phyloP scores from a whole-genome alignment of 2,113 vertebrate genomes.

The Tetrao urogallus region DNA sequence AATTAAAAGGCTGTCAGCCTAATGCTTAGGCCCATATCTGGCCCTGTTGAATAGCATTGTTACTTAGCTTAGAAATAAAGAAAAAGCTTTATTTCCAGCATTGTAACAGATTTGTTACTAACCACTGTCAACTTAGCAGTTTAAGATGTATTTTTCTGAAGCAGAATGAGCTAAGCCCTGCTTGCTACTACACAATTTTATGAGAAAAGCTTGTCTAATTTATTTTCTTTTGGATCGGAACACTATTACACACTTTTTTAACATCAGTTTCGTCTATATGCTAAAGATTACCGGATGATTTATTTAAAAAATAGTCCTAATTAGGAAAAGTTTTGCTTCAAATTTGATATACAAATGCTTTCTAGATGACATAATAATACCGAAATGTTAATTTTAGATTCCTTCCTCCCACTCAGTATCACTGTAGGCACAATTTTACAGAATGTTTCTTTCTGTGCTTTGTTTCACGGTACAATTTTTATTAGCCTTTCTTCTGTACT shows the following conservation, averaged over 20 bases:
- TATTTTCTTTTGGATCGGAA: background rate
- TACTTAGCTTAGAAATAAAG: background rate
- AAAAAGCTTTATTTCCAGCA: background rate
- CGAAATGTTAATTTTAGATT: background rate
- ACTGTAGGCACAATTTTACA: background rate
- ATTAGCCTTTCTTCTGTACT: background rate
- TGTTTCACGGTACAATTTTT: background rate
- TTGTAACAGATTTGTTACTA: background rate
- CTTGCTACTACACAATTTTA: background rate
- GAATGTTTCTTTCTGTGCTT: background rate
- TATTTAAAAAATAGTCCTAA: background rate
- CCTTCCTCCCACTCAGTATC: background rate
- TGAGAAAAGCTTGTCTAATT: background rate
- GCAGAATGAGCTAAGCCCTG: background rate
- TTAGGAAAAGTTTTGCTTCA: background rate
- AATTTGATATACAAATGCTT: background rate
- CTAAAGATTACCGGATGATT: background rate
- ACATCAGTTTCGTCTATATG: background rate
- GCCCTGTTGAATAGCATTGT: background rate
- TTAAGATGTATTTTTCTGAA: background rate
- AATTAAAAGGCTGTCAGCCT: background rate
- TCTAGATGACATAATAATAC: background rate
- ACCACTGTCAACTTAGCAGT: background rate
- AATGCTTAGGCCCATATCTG: background rate
- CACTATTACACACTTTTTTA: background rate